These are phyloP conservation scores for Drosophila mettleri DNA, from an alignment of 2,888 invertebrate species.

Conservation along the genomic window DNA sequence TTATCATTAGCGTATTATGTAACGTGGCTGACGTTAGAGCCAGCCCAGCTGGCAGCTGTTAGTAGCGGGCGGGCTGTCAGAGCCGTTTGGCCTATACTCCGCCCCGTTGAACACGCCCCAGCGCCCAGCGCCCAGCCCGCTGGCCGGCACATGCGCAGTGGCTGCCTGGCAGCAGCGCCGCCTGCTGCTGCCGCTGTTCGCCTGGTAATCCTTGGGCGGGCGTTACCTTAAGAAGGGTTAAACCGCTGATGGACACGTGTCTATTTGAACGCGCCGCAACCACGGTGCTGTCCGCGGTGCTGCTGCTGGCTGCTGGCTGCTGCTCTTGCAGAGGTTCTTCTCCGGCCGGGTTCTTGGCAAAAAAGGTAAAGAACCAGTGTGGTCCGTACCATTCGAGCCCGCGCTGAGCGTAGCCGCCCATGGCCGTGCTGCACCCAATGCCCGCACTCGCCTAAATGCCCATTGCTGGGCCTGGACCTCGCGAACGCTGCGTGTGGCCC, in stretches of 20 bases:
- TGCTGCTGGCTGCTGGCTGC: constrained; percentile 15
- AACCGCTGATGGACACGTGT: constrained; percentile 85
- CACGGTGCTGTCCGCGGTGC: constrained; percentile 33
- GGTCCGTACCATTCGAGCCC: constrained; percentile 18
- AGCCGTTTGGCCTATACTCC: constrained; percentile 59
- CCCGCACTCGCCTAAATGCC: constrained; percentile 57
- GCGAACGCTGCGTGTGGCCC: constrained; percentile 58
- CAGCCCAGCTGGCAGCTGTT: constrained; percentile 35
- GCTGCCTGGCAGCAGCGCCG: neutral
- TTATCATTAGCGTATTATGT: constrained; percentile 51
- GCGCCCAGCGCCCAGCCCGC: constrained; percentile 28
- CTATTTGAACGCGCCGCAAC: constrained; percentile 68
- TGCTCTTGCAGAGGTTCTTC: constrained; percentile 40
- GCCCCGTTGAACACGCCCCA: constrained; percentile 70
- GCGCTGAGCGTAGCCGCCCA: constrained; percentile 37
- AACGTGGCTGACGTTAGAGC: constrained; percentile 64
- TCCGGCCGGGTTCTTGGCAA: constrained; percentile 60
- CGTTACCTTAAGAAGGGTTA: constrained; percentile 86
- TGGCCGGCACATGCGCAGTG: constrained; percentile 58
- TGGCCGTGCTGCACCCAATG: constrained; percentile 62
- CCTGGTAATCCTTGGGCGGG: constrained; percentile 85
- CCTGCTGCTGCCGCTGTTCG: constrained; percentile 63
- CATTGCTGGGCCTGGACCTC: constrained; percentile 60
- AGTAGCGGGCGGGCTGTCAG: constrained; percentile 40
- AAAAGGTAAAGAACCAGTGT: constrained; percentile 71